Base-by-base conservation (phyloP, 2,797 vertebrate species). In the Peromyscus melanophrys region DNA sequence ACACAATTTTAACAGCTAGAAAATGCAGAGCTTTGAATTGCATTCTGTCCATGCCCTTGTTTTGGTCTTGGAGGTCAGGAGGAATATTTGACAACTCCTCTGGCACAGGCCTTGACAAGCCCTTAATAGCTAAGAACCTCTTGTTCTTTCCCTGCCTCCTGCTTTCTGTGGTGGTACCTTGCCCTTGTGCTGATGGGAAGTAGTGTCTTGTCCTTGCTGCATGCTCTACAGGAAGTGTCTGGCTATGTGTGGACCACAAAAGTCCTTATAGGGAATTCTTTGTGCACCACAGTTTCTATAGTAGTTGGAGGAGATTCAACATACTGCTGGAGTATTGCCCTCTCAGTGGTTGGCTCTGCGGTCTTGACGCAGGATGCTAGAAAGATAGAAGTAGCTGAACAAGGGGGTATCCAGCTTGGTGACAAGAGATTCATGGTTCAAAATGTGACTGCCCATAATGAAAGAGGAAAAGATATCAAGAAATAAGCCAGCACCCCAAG, bases 11-110 rank as follows among this genome's bases (percentile, higher is more conserved):
- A 90, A 43, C 46, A 87, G 82, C 34, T 12, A 92, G 78, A 89
- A 84, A 89, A 93, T 23, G 43, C 27, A 37, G 31, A 46, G n/a
- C 19, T 89, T 96, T 37, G 63, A 75, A 78, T 81, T 94, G 55
- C 69, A 43, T 76, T 81, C 59, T 3, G n/a, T 76, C 9, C 21
- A 23, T 29, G n/a, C 40, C 52, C 75, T 95, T 46, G 37, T 37
- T 90, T 89, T 34, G 46, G 57, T 91, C 46, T 91, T 73, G 31
- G 90, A 96, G 86, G 89, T 95, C 40, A 86, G 43, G 13, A 65
- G 31, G 31, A 95, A 63, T 43, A 40, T 29, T 81, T 91, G 57
- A 61, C 75, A 95, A 76, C 34, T 89, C 46, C 55, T 61, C 75
- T 49, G 40, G 82, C 34, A 59, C 57, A 82, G 14, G n/a, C 34